phyloP scores from a whole-genome alignment of 2,888 invertebrate species.

The Epistrophella euchroma region DNA sequence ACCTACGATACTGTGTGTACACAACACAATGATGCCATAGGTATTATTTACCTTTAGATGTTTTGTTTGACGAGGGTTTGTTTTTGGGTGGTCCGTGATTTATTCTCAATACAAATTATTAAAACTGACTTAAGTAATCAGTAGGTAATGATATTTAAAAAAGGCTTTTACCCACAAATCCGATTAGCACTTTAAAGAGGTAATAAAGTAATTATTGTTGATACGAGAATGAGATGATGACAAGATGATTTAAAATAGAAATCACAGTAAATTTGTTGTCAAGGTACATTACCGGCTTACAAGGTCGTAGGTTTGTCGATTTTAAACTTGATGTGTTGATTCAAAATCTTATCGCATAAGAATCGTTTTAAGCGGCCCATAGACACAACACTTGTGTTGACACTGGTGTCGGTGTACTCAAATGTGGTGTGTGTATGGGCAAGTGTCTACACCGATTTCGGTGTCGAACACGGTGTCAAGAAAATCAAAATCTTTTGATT shows the following conservation, averaged over 20 bases:
- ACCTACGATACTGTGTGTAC: neutral
- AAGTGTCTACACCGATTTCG: too few relatives aligned
- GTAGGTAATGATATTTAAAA: slow-evolving; percentile 17
- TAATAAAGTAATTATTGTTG: slow-evolving; percentile 9
- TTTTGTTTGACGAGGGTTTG: slow-evolving; percentile 58
- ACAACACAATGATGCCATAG: neutral
- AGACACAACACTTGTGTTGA: too few relatives aligned
- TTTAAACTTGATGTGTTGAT: too few relatives aligned
- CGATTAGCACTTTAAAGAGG: slow-evolving; percentile 30
- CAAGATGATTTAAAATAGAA: neutral
- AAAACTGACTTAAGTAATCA: slow-evolving; percentile 42
- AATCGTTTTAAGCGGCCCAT: too few relatives aligned
- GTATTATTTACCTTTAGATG: slow-evolving; percentile 53
- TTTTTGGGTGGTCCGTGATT: slow-evolving; percentile 50
- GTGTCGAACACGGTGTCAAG: too few relatives aligned
- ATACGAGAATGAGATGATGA: neutral
- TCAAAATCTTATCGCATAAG: too few relatives aligned
- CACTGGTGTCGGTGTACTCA: too few relatives aligned
- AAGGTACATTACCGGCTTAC: too few relatives aligned
- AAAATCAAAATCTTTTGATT: too few relatives aligned
- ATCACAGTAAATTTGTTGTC: too few relatives aligned
- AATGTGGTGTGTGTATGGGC: too few relatives aligned
- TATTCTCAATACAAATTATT: slow-evolving; percentile 51
- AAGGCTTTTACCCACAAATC: slow-evolving; percentile 5
- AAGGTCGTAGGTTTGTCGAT: too few relatives aligned